These are phyloP conservation scores for Lamellibrachia satsuma DNA, from an alignment of 2,888 invertebrate genomes.

Conservation along the genomic window DNA sequence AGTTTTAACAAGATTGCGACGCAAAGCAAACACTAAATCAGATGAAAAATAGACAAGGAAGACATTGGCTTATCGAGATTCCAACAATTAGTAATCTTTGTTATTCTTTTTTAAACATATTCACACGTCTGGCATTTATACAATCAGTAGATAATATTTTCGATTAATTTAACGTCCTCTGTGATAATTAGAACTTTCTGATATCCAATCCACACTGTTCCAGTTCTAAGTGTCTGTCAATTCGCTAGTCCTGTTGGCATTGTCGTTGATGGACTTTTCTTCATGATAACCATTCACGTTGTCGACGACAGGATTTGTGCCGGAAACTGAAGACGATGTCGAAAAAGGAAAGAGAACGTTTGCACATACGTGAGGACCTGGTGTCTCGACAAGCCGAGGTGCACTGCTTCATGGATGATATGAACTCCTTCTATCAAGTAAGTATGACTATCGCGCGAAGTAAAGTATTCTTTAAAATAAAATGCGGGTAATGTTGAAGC, in stretches of 20 bases:
- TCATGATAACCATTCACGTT: neutral
- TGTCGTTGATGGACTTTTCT: neutral
- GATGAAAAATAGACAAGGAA: too few species aligned
- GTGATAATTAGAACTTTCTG: too few species aligned
- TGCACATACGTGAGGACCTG: conserved; percentile 1
- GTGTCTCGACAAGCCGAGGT: conserved; percentile 36
- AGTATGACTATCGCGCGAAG: neutral
- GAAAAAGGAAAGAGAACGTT: neutral
- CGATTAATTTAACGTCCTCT: neutral
- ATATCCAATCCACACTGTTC: too few species aligned
- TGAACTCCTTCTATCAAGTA: conserved; percentile 36
- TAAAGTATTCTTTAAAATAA: neutral
- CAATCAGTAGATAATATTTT: too few species aligned
- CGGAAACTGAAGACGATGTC: neutral
- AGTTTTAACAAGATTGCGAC: too few species aligned
- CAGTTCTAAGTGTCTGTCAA: neutral
- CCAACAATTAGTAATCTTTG: too few species aligned
- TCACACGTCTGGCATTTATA: too few species aligned
- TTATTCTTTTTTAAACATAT: too few species aligned
- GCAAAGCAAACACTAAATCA: too few species aligned
- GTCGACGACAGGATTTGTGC: neutral
- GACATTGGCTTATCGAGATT: too few species aligned
- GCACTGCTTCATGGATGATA: conserved; percentile 43
- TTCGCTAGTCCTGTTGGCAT: neutral
- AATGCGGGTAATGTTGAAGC: too few species aligned